Conservation (phyloP, 1,140 invertebrate genomes). For the Meloidogyne hapla region DNA sequence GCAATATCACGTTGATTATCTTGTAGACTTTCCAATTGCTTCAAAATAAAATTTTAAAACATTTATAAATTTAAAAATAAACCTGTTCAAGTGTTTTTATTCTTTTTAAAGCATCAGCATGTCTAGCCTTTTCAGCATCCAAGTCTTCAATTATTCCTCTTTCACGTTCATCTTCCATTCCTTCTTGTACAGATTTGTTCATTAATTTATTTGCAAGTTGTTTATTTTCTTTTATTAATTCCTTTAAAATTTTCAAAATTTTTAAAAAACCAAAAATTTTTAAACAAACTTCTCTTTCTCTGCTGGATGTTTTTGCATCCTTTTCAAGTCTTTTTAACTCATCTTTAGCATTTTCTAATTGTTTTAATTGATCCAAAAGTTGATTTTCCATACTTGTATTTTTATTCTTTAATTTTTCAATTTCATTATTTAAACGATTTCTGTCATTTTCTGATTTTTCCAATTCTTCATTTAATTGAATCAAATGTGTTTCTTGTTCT, state of each 20-base stretch:
- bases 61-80: background rate
- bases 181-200: slow-evolving; percentile 37
- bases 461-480: slow-evolving; percentile 21
- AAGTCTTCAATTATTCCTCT: slow-evolving; percentile 28
- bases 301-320: background rate
- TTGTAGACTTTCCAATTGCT: slow-evolving; percentile 21
- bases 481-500: slow-evolving; percentile 26
- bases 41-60: background rate
- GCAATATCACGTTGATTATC: slow-evolving; percentile 33
- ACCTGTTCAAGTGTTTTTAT: slow-evolving; percentile 36
- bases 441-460: slow-evolving; percentile 16
- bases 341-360: slow-evolving; percentile 5
- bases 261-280: slow-evolving; percentile 14
- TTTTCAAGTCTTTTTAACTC: slow-evolving; percentile 14
- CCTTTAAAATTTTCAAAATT: slow-evolving; percentile 6
- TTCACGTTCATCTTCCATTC: slow-evolving; percentile 30
- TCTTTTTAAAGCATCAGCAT: background rate
- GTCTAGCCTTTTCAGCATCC: slow-evolving; percentile 18
- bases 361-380: slow-evolving; percentile 9
- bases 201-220: slow-evolving; percentile 29
- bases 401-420: background rate
- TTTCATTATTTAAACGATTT: slow-evolving; percentile 12
- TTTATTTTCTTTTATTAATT: slow-evolving; percentile 32
- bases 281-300: slow-evolving; percentile 12
- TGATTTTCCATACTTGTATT: slow-evolving; percentile 5